Evolutionary conservation across 2,797 vertebrate species (phyloP).

Genomic region (Scyliorhinus canicula): DNA sequence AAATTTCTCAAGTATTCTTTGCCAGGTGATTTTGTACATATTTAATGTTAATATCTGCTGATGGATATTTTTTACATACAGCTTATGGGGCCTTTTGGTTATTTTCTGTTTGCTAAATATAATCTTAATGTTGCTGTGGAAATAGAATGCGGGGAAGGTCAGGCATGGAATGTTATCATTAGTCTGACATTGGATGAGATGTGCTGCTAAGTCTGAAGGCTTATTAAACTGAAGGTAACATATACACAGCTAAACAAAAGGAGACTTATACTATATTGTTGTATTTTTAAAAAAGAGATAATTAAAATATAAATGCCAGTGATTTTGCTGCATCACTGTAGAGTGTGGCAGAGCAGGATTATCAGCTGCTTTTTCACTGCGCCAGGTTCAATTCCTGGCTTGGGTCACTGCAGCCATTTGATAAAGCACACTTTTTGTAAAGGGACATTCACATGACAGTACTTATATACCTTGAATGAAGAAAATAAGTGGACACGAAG

Average conservation of each 20-base stretch:
- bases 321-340: not conserved
- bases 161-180: not conserved
- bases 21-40: not conserved
- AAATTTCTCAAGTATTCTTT: not conserved
- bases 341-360: not conserved
- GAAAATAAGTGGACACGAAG: too few species aligned
- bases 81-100: not conserved
- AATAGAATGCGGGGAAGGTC: not conserved
- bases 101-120: not conserved
- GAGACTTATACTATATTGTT: not conserved
- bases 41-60: not conserved
- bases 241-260: not conserved
- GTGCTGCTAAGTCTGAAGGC: not conserved
- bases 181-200: not conserved
- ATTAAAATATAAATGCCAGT: not conserved
- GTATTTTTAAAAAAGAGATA: not conserved
- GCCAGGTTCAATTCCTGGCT: too few species aligned
- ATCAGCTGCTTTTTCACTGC: not conserved
- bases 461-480: too few species aligned
- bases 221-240: not conserved
- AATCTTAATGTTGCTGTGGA: not conserved
- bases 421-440: too few species aligned
- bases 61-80: not conserved
- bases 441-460: too few species aligned
- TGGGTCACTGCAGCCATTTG: too few species aligned